Conservation (phyloP, 2,888 invertebrate species). For the Bhutanitis thaidina region DNA sequence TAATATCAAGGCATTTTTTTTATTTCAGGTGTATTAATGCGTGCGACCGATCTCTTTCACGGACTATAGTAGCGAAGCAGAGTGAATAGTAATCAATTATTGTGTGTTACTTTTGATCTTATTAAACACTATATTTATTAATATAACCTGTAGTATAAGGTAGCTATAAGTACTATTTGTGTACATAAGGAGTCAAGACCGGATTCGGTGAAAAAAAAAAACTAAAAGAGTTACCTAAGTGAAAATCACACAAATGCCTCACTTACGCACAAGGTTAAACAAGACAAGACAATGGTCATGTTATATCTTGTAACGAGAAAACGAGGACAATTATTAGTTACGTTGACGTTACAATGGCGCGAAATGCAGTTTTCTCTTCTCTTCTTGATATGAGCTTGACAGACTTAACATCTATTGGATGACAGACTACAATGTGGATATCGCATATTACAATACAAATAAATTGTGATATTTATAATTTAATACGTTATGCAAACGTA, state of each 20-base stretch:
- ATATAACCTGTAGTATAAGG: conserved; percentile 31
- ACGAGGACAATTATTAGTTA: background rate
- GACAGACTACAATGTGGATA: no score
- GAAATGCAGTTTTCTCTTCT: no score
- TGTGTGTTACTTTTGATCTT: conserved; percentile 46
- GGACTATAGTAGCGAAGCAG: conserved; percentile 48
- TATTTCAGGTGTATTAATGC: conserved; percentile 20
- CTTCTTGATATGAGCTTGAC: no score
- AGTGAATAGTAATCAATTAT: conserved; percentile 39
- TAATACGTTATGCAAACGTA: no score
- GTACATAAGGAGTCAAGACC: conserved; percentile 42
- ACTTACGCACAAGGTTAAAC: conserved; percentile 12
- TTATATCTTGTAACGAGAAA: background rate
- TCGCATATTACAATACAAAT: no score
- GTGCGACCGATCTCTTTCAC: background rate
- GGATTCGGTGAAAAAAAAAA: conserved; percentile 32
- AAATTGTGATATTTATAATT: no score
- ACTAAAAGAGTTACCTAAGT: conserved; percentile 37
- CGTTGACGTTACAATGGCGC: background rate
- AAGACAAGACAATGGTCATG: background rate
- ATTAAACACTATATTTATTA: conserved; percentile 57
- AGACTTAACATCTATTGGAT: no score
- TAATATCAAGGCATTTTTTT: no score
- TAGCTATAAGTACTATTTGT: conserved; percentile 33
- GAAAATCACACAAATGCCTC: conserved; percentile 10